Conservation (phyloP, 1,140 invertebrate genomes). For the Penaeus chinensis region DNA sequence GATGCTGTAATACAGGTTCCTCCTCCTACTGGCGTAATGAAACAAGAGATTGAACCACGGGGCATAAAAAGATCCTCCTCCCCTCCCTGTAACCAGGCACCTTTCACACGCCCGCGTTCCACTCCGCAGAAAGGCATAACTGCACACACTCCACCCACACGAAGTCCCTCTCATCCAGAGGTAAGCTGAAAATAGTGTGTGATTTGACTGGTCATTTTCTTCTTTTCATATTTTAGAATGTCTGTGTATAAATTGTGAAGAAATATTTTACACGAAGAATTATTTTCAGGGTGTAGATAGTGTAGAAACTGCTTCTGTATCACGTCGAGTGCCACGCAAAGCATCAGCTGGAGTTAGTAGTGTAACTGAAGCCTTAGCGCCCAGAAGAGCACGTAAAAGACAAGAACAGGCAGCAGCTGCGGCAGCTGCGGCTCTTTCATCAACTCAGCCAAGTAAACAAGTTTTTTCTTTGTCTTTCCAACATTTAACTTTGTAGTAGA, state of each 20-base stretch:
- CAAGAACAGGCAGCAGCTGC: conserved; percentile 51
- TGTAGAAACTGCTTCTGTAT: conserved; percentile 49
- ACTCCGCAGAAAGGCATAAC: conserved; percentile 45
- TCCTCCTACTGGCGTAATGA: conserved; percentile 32
- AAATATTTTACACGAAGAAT: neutral
- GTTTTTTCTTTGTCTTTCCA: no score
- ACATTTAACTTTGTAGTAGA: no score
- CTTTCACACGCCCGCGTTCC: conserved; percentile 10
- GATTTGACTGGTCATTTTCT: neutral
- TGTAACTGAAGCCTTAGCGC: conserved; percentile 49
- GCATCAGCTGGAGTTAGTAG: conserved; percentile 56
- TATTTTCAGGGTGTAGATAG: conserved; percentile 1
- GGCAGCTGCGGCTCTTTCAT: conserved; percentile 25
- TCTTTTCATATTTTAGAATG: neutral
- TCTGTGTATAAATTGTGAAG: neutral
- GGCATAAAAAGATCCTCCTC: conserved; percentile 37
- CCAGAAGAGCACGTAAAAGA: conserved; percentile 49
- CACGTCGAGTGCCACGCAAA: conserved; percentile 47
- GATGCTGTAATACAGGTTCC: conserved; percentile 24
- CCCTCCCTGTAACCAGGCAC: conserved; percentile 7
- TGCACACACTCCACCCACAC: conserved; percentile 33
- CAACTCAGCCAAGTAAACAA: conserved; percentile 1
- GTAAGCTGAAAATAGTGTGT: neutral
- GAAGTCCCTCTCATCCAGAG: conserved; percentile 41
- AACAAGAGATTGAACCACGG: conserved; percentile 20